Base-by-base conservation (phyloP, 2,797 vertebrate genomes). In the Periophthalmus magnuspinnatus region DNA sequence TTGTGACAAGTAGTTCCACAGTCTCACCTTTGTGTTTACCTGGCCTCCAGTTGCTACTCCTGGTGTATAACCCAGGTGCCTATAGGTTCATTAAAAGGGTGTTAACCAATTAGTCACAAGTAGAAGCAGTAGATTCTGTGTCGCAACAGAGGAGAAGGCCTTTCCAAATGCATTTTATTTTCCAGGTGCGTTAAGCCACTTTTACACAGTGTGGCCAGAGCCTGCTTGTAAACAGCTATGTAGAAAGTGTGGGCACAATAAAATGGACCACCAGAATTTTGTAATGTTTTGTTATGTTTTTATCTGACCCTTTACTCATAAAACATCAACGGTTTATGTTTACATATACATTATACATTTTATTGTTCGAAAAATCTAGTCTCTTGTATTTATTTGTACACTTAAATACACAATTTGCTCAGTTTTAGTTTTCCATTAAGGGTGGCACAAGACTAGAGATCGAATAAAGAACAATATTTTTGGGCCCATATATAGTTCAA, bases 251-350 rank as follows among this genome's bases (percentile, higher is more conserved):
- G 77, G 72, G 68, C 83, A 92, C 83, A 70, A 83, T 92, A 86
- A 93, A 3, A 65, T 77, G 69, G 93, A 88, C 92, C 86, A 90
- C 93, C 93, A 91, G 89, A 88, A 91, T 84, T 83, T 54, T 79
- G 75, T 71, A 81, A 19, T 69, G 81, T 28, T 28, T 28, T 28
- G 83, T 65, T 74, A 72, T 80, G 83, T 65, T 74, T 72, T 80
- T 63, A 82, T 80, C 75, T 86, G 72, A 79, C 73, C 60, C 66
- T 63, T 60, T 59, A 74, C 78, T 84, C 64, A 73, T 73, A 74
- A 79, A 67, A 75, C 72, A 65, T 47, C 41, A 22, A 6, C 14
- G 21, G 28, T 64, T 63, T 38, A 11, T 14, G 5, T 28, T 58
- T 8, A 2, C 0, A 0, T 24, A n/a, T n/a, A n/a, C n/a, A n/a